Evolutionary conservation across 2,888 invertebrate genomes (phyloP).

Genomic region (Diloba caeruleocephala): DNA sequence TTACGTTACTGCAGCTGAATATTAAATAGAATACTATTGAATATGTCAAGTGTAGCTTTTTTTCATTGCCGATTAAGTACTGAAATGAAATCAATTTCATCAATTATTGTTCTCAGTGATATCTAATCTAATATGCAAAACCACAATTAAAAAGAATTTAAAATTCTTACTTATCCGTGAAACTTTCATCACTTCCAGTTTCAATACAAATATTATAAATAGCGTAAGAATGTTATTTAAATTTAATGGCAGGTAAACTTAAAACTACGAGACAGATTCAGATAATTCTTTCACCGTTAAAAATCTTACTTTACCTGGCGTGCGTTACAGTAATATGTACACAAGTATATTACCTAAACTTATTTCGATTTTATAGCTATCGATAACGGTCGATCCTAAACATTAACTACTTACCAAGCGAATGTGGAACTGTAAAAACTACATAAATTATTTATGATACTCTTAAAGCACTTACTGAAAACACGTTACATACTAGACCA

Average conservation of each 20-base stretch:
- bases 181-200: constrained; percentile 1
- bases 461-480: constrained; percentile 49
- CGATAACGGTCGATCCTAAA: constrained; percentile 44
- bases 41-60: constrained; percentile 27
- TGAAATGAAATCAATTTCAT: constrained; percentile 21
- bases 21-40: constrained; percentile 36
- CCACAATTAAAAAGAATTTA: constrained; percentile 5
- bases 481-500: constrained; percentile 47
- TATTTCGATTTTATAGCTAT: constrained; percentile 25
- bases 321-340: not conserved
- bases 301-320: not conserved
- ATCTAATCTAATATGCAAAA: not conserved
- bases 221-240: no score
- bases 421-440: constrained; percentile 56
- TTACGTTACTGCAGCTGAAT: constrained; percentile 23
- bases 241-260: no score
- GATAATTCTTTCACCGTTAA: not conserved
- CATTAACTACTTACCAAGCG: constrained; percentile 40
- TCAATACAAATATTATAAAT: not conserved
- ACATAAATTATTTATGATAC: constrained; percentile 60
- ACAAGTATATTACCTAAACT: constrained; percentile 20
- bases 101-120: not conserved
- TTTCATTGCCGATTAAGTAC: not conserved
- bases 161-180: constrained; percentile 3
- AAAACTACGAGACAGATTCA: constrained; percentile 4